These are phyloP conservation scores for Cheilosia pagana DNA, from an alignment of 2,888 invertebrate species.

Conservation along the genomic window DNA sequence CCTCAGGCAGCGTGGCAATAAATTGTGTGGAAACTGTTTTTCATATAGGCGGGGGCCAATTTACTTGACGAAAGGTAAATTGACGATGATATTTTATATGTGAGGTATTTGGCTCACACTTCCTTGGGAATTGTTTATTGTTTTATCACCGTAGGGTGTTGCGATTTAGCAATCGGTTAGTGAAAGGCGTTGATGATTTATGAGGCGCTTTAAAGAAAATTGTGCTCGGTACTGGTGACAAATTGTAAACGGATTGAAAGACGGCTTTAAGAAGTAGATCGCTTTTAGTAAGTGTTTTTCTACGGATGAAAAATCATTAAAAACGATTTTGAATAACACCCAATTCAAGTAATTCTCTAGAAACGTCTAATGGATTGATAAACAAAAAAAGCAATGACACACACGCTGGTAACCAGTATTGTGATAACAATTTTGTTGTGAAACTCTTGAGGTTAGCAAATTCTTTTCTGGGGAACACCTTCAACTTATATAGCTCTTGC, in stretches of 20 bases:
- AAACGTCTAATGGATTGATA: no score
- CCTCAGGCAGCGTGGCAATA: background rate
- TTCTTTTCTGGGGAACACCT: background rate
- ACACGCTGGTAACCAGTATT: background rate
- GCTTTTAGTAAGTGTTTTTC: no score
- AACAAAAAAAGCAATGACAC: no score
- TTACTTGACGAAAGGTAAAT: slow-evolving; percentile 57
- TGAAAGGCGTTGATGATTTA: slow-evolving; percentile 4
- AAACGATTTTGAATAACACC: no score
- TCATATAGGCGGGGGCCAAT: slow-evolving; percentile 8
- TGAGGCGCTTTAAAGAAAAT: no score
- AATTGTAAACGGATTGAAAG: no score
- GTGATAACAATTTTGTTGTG: background rate
- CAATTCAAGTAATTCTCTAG: no score
- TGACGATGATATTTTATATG: slow-evolving; percentile 42
- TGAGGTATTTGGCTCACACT: slow-evolving; percentile 32
- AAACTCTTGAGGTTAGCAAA: background rate
- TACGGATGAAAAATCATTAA: no score
- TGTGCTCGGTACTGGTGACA: no score
- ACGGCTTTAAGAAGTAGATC: no score
- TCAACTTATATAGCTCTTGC: background rate
- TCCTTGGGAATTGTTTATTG: slow-evolving; percentile 3
- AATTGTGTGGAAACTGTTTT: no score
- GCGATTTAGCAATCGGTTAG: background rate
- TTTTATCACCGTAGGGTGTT: background rate